Evolutionary conservation across 2,797 vertebrate species (phyloP).

Genomic region (Tauraco hartlaubi): DNA sequence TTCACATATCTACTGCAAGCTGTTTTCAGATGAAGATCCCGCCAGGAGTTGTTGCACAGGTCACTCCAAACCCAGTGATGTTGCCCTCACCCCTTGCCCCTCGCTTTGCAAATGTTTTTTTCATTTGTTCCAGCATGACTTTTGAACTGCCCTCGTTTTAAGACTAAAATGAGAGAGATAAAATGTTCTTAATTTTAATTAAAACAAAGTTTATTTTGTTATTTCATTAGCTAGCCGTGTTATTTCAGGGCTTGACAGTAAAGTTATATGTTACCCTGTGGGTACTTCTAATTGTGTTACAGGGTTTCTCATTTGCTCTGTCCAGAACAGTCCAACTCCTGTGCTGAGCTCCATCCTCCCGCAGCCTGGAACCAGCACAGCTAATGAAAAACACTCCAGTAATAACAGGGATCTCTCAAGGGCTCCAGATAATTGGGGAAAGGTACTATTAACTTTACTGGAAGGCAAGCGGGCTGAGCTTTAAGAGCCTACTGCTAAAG

Average conservation of each 20-base stretch:
- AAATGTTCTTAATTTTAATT: constrained; percentile 84
- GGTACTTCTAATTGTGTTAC: constrained; percentile 74
- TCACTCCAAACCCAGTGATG: neutral
- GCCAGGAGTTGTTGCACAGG: neutral
- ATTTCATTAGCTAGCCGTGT: constrained; percentile 79
- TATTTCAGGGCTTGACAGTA: constrained; percentile 81
- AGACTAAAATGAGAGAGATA: constrained; percentile 76
- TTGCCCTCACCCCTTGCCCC: neutral
- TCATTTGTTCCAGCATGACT: constrained; percentile 30
- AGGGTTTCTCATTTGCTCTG: constrained; percentile 64
- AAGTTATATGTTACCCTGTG: constrained; percentile 81
- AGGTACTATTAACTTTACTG: constrained; percentile 63
- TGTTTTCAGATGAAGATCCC: neutral
- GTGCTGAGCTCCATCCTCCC: constrained; percentile 43
- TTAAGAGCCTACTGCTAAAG: constrained; percentile 48
- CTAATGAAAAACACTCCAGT: constrained; percentile 70
- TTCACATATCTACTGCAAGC: neutral
- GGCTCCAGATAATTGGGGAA: constrained; percentile 57
- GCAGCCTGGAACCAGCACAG: constrained; percentile 45
- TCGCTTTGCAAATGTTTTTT: neutral
- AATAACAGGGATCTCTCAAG: constrained; percentile 54
- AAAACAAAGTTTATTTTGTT: constrained; percentile 83
- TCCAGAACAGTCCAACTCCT: constrained; percentile 57
- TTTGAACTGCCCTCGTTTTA: constrained; percentile 68
- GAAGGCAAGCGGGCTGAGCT: neutral